phyloP scores from a whole-genome alignment of 1,140 invertebrate genomes.

The Littorina saxatilis region DNA sequence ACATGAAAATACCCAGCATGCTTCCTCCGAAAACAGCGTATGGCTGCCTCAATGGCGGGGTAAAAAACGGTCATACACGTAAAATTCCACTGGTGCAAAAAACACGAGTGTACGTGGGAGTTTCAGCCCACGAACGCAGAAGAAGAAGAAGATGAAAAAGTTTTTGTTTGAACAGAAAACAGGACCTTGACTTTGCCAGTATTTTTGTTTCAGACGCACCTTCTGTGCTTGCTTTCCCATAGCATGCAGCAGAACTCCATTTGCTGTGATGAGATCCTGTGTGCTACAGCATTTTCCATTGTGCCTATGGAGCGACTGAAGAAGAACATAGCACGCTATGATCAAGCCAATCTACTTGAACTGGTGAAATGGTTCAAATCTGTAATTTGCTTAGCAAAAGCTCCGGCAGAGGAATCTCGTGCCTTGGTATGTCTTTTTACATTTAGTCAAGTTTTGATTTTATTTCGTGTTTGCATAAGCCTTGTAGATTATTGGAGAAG shows the following conservation, averaged over 20 bases:
- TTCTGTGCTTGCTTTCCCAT: conserved; percentile 88
- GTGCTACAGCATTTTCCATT: conserved; percentile 84
- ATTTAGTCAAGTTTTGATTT: not conserved
- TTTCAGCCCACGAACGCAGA: too few relatives aligned
- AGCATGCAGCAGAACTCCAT: conserved; percentile 86
- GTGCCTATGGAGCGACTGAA: conserved; percentile 77
- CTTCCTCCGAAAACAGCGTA: too few relatives aligned
- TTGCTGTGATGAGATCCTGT: conserved; percentile 82
- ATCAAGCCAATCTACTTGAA: not conserved
- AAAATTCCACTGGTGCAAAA: too few relatives aligned
- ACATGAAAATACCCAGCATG: too few relatives aligned
- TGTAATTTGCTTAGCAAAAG: not conserved
- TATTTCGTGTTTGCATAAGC: not conserved
- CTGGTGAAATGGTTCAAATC: conserved; percentile 49
- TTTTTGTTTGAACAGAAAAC: too few relatives aligned
- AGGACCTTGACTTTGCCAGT: too few relatives aligned
- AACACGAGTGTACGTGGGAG: too few relatives aligned
- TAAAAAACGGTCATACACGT: too few relatives aligned
- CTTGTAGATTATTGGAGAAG: too few relatives aligned
- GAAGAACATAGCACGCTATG: not conserved
- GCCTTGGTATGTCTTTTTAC: conserved; percentile 13
- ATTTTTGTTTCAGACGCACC: conserved; percentile 76
- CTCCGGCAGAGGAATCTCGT: too few relatives aligned
- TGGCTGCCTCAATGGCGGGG: too few relatives aligned
- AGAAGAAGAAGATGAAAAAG: too few relatives aligned